Conservation (phyloP, 2,797 vertebrate genomes). For the Trachurus trachurus region DNA sequence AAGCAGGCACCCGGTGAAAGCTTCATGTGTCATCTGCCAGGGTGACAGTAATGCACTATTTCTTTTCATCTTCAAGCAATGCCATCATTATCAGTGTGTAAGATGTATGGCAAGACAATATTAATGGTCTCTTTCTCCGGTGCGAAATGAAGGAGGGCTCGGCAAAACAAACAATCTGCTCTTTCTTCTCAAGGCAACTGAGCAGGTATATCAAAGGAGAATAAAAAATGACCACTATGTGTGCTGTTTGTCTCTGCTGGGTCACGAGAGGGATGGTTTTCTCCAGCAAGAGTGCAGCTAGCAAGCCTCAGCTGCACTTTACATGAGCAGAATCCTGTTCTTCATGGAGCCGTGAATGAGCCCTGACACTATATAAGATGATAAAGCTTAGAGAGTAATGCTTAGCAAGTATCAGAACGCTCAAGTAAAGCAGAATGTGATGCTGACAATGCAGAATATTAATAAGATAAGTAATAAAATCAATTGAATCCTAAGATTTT, state of each 20-base stretch:
- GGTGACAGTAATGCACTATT: conserved; percentile 85
- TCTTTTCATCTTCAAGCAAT: conserved; percentile 87
- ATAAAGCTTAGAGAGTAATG: conserved; percentile 66
- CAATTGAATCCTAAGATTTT: conserved; percentile 74
- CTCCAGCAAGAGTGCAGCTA: conserved; percentile 31
- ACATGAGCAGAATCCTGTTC: conserved; percentile 36
- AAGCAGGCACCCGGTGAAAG: conserved; percentile 63
- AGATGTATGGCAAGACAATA: conserved; percentile 86
- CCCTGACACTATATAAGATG: conserved; percentile 55
- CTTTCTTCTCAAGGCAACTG: conserved; percentile 84
- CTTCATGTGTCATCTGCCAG: conserved; percentile 83
- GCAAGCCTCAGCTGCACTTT: conserved; percentile 44
- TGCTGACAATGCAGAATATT: conserved; percentile 78
- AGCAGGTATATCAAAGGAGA: conserved; percentile 83
- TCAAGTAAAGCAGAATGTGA: conserved; percentile 62
- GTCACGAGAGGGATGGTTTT: conserved; percentile 74
- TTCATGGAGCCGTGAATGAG: conserved; percentile 61
- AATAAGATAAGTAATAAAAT: conserved; percentile 79
- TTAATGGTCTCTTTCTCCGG: conserved; percentile 82
- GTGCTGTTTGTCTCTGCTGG: conserved; percentile 76
- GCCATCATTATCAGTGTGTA: conserved; percentile 87
- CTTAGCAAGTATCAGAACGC: conserved; percentile 68
- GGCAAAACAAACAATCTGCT: conserved; percentile 86
- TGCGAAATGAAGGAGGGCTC: conserved; percentile 83
- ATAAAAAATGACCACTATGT: conserved; percentile 79